These are phyloP conservation scores for Atta cephalotes DNA, from an alignment of 1,140 invertebrate genomes.

Conservation along the genomic window DNA sequence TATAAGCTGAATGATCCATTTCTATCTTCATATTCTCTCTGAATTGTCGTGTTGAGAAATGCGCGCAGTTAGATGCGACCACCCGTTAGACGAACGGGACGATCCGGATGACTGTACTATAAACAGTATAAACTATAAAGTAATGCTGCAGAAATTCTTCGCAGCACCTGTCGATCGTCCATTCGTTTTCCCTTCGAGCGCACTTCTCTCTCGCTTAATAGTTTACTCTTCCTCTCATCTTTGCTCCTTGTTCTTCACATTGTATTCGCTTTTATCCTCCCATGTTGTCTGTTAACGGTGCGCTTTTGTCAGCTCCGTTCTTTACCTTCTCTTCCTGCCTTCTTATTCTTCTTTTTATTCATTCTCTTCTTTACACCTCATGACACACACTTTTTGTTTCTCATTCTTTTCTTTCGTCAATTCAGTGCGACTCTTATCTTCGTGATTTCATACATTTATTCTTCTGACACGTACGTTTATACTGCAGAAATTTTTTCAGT, in stretches of 20 bases:
- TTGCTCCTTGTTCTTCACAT: not conserved
- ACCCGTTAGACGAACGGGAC: slow-evolving; percentile 76
- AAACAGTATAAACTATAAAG: not conserved
- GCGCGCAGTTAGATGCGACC: slow-evolving; percentile 40
- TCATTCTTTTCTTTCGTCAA: not conserved
- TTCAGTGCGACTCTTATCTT: not conserved
- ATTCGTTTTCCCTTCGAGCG: slow-evolving; percentile 48
- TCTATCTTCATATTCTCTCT: not conserved
- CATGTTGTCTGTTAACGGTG: slow-evolving; percentile 11
- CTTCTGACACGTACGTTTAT: not conserved
- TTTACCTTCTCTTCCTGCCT: not conserved
- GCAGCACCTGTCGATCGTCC: slow-evolving; percentile 71
- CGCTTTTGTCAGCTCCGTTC: slow-evolving; percentile 33
- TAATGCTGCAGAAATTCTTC: slow-evolving; percentile 49
- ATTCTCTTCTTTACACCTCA: not conserved
- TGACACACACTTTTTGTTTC: not conserved
- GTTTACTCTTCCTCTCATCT: slow-evolving; percentile 19
- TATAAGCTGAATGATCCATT: not conserved
- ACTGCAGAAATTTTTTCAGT: not conserved
- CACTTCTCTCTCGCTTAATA: not conserved
- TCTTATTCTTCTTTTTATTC: not conserved
- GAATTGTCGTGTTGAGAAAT: not conserved
- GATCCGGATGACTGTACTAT: slow-evolving; percentile 36
- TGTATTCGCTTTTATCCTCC: slow-evolving; percentile 24
- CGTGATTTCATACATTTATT: slow-evolving; percentile 19